Conservation (phyloP, 2,888 invertebrate genomes). For the Timema podura region DNA sequence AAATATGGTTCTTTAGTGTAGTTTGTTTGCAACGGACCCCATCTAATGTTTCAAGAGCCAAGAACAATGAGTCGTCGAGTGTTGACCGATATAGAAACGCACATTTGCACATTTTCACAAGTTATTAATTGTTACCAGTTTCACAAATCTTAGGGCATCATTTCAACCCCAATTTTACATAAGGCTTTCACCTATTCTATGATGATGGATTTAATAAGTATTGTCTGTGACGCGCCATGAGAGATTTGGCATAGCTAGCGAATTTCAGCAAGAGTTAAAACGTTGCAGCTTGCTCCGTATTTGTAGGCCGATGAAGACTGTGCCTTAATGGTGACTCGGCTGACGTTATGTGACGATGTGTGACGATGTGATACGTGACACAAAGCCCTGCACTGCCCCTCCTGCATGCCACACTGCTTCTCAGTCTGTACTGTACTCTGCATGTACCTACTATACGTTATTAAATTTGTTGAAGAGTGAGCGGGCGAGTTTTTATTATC, state of each 20-base stretch:
- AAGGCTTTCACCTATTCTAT: conserved; percentile 21
- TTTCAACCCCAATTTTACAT: too few species aligned
- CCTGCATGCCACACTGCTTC: conserved; percentile 33
- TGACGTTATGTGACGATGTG: conserved; percentile 21
- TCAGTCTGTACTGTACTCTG: conserved; percentile 28
- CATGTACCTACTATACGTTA: conserved; percentile 31
- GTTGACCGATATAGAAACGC: conserved; percentile 21
- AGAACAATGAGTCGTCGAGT: conserved; percentile 15
- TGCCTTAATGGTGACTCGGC: conserved; percentile 32
- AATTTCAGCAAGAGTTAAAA: conserved; percentile 19
- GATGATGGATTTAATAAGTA: conserved; percentile 25
- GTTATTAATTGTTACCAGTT: conserved; percentile 23
- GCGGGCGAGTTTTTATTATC: conserved; percentile 27
- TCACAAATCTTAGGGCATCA: too few species aligned
- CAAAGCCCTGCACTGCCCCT: conserved; percentile 22
- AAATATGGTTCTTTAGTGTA: conserved; percentile 13
- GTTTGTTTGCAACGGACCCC: background rate
- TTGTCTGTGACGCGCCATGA: conserved; percentile 26
- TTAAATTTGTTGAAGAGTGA: conserved; percentile 32
- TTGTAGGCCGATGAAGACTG: conserved; percentile 30
- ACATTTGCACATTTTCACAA: conserved; percentile 20
- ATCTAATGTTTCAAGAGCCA: conserved; percentile 17
- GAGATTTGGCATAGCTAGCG: conserved; percentile 21
- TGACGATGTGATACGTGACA: conserved; percentile 17
- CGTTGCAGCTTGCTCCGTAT: conserved; percentile 25